Evolutionary conservation across 2,888 invertebrate species (phyloP).

Genomic region (Orthonychiurus folsomi): DNA sequence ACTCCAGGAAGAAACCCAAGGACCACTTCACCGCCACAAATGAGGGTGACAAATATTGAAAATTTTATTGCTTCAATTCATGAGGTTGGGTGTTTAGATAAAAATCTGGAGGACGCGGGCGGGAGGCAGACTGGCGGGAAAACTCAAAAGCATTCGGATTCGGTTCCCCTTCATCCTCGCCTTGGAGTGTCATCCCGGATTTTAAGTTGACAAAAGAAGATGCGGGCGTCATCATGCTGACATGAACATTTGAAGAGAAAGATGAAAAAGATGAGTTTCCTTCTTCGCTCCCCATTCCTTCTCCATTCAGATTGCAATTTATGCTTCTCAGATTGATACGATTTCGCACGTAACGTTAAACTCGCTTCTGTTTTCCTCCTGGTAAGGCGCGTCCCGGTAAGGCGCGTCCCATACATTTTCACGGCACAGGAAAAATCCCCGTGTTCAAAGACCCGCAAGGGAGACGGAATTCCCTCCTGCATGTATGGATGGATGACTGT

Average conservation of each 20-base stretch:
- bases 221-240: constrained; percentile 39
- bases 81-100: constrained; percentile 19
- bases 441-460: too few species aligned
- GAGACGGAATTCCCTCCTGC: too few species aligned
- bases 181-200: not conserved
- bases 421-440: too few species aligned
- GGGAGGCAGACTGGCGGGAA: too few species aligned
- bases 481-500: too few species aligned
- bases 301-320: constrained; percentile 25
- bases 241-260: constrained; percentile 10
- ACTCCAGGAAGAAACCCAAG: too few species aligned
- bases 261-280: constrained; percentile 21
- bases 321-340: constrained; percentile 35
- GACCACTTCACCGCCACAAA: constrained; percentile 14
- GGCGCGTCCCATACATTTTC: too few species aligned
- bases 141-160: not conserved
- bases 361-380: not conserved
- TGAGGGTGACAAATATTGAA: constrained; percentile 40
- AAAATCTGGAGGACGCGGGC: constrained; percentile 20
- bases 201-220: constrained; percentile 35
- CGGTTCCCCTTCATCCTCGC: not conserved
- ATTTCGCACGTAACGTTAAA: constrained; percentile 32
- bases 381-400: too few species aligned
- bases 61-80: constrained; percentile 40
- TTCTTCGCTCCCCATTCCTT: constrained; percentile 1